Evolutionary conservation across 2,797 vertebrate species (phyloP).

Genomic region (Erethizon dorsatum): DNA sequence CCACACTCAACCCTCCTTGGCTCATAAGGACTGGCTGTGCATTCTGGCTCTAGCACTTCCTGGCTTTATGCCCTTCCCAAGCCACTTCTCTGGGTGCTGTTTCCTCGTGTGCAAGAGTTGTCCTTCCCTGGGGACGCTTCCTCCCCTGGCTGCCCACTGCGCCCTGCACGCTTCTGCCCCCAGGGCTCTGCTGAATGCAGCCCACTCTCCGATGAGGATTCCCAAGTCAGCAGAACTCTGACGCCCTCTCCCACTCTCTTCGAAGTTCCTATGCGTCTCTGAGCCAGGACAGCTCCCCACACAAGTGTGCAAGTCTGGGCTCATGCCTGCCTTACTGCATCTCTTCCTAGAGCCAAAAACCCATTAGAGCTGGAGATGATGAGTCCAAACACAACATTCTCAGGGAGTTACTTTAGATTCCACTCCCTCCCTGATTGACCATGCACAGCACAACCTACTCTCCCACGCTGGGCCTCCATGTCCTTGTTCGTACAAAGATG

Average conservation of each 20-base stretch:
- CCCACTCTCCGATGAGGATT: conserved; percentile 13
- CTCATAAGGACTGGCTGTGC: background rate
- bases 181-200: background rate
- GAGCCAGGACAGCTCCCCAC: background rate
- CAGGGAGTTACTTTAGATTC: conserved; percentile 9
- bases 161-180: background rate
- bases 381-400: conserved; percentile 60
- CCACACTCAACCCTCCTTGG: background rate
- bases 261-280: background rate
- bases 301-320: conserved; percentile 5
- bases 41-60: background rate
- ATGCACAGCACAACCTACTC: background rate
- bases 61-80: background rate
- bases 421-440: background rate
- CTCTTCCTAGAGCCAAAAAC: conserved; percentile 66
- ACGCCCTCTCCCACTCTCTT: background rate
- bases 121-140: background rate
- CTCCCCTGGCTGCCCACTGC: background rate
- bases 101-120: background rate
- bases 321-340: conserved; percentile 27
- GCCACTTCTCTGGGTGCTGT: background rate
- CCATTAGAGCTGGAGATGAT: conserved; percentile 11
- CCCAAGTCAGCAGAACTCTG: conserved; percentile 7
- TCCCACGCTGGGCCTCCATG: no score
- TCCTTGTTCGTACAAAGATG: background rate